These are phyloP conservation scores for cat (Felis catus) DNA, from an alignment of 2,113 vertebrate genomes.

Conservation along the genomic window F.catus_Fca126_mat1.0 CM031419.1:88339001-88339500, in stretches of 20 bases:
- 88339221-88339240: constrained; percentile 23
- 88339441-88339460: constrained; percentile 87
- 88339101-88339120: constrained; percentile 49
- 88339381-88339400: constrained; percentile 86
- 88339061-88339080: constrained; percentile 45
- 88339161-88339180: constrained; percentile 51
- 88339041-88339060: constrained; percentile 72
- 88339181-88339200: constrained; percentile 65
- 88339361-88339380: constrained; percentile 86
- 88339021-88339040: constrained; percentile 66
- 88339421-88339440: constrained; percentile 87
- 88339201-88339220: constrained; percentile 70
- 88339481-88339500: constrained; percentile 84
- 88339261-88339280: constrained; percentile 65
- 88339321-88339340: constrained; percentile 76
- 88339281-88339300: constrained; percentile 75
- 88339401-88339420: constrained; percentile 88
- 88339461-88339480: constrained; percentile 83
- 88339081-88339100: constrained; percentile 44
- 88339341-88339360: constrained; percentile 84
- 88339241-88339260: constrained; percentile 62
- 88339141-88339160: constrained; percentile 53
- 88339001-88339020: constrained; percentile 74
- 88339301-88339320: constrained; percentile 72
- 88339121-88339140: constrained; percentile 71